Evolutionary conservation across 2,113 vertebrate genomes (phyloP).

Genomic region (Bucco capensis): DNA sequence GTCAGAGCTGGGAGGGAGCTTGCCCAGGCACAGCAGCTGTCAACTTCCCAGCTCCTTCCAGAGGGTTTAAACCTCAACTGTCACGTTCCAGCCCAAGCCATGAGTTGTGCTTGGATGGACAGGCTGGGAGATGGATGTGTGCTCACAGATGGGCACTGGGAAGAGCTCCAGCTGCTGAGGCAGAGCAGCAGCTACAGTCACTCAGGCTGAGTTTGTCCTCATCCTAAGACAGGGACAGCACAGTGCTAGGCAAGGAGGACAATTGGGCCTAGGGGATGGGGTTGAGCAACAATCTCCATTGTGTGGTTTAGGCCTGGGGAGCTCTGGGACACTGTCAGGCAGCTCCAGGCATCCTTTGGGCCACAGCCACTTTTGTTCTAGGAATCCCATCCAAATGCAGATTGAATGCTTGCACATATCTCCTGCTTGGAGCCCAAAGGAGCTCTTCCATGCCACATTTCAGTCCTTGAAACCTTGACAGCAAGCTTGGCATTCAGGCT

Average conservation of each 20-base stretch:
- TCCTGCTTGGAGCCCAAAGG: no score
- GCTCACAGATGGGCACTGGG: neutral
- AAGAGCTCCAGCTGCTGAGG: neutral
- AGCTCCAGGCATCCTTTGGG: neutral
- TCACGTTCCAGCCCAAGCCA: neutral
- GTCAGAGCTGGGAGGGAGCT: neutral
- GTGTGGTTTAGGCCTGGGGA: neutral
- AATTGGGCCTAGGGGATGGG: neutral
- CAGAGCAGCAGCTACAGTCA: neutral
- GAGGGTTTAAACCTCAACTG: neutral
- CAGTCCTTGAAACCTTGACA: no score
- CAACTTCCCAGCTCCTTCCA: neutral
- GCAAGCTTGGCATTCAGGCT: no score
- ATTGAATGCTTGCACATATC: neutral
- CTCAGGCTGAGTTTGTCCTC: neutral
- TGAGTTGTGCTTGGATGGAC: neutral
- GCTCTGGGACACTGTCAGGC: neutral
- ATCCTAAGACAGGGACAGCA: rapidly evolving
- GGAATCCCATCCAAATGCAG: neutral
- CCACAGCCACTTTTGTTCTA: neutral
- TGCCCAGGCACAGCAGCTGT: neutral
- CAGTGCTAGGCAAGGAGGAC: neutral
- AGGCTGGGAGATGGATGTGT: neutral
- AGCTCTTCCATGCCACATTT: no score
- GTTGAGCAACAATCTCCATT: neutral